A percentile compares a stretch with the other conserved stretches of the same genome.
phyloP scores from a whole-genome alignment of 2,113 vertebrate species.

The Microcebus griseorufus region DNA sequence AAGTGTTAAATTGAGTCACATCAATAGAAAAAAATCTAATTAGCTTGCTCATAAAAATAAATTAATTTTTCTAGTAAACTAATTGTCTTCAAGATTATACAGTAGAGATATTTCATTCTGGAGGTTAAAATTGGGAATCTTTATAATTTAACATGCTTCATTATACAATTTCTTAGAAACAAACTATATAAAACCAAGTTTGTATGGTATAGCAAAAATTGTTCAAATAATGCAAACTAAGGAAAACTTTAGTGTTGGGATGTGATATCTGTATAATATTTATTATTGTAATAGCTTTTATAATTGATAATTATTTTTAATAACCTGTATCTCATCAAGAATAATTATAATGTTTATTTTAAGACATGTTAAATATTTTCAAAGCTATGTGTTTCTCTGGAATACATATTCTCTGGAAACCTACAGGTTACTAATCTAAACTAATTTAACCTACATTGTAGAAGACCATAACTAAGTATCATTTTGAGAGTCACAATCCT shows the following conservation, averaged over 20 bases:
- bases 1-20: slow-evolving; percentile 40
- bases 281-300: not conserved
- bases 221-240: not conserved
- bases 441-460: not conserved
- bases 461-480: not conserved
- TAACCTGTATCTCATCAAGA: not conserved
- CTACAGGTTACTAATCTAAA: not conserved
- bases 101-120: not conserved
- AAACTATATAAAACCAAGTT: not conserved
- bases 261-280: not conserved
- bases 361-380: not conserved
- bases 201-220: not conserved
- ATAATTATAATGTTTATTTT: not conserved
- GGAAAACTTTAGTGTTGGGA: not conserved
- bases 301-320: not conserved
- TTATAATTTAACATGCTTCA: slow-evolving; percentile 7
- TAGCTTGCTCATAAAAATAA: slow-evolving; percentile 33
- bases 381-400: not conserved
- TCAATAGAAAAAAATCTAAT: slow-evolving; percentile 53
- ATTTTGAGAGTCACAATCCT: not conserved
- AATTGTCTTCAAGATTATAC: not conserved
- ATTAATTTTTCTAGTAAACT: slow-evolving; percentile 56
- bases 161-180: not conserved
- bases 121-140: slow-evolving; percentile 37
- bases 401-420: not conserved